Evolutionary conservation across 2,888 invertebrate species (phyloP), one percentile per base, ranked within the genome.

Genomic region (Myathropa florea): DNA sequence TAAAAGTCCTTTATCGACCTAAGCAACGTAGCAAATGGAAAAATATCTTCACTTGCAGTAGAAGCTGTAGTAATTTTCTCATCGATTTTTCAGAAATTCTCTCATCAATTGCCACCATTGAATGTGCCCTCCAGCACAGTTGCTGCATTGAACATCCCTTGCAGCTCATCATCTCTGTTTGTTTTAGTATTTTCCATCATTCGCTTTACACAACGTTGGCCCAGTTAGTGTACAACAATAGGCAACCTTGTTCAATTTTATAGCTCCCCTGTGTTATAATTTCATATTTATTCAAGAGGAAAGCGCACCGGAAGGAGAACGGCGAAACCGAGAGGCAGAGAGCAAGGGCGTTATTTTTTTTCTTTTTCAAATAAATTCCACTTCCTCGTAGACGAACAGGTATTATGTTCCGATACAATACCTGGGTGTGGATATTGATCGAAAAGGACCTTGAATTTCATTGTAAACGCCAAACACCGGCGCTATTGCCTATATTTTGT

Each of bases 371-470:
- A 68, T 55, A 68, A 30, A 55, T 55, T 55, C 57, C 68, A 33
- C 30, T 23, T 55, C 33, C 55, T 33, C 3, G 23, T 24, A 14
- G 23, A 57, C 57, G 57, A 23, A 23, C 21, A 39, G n/a, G 63
- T 65, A 39, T 30, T 65, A n/a, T 65, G 55, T 30, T 14, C 23
- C 24, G 24, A 57, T 30, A 33, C 26, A 28, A 24, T 33, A 30
- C 33, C 30, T 55, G 53, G 30, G 28, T 68, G 68, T 23, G 57
- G 68, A 68, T 68, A 68, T 68, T 57, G 68, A 68, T 68, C 68
- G 57, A 57, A 68, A 68, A 68, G 33, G 55, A 57, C 68, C 68
- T 68, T 68, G 68, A 68, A 57, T 68, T 57, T 55, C 33, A 30
- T 18, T 46, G 33, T 23, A 30, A 30, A n/a, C 33, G 4, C 18